Evolutionary conservation across 2,888 invertebrate species (phyloP).

Genomic region (Nomada ferruginata): DNA sequence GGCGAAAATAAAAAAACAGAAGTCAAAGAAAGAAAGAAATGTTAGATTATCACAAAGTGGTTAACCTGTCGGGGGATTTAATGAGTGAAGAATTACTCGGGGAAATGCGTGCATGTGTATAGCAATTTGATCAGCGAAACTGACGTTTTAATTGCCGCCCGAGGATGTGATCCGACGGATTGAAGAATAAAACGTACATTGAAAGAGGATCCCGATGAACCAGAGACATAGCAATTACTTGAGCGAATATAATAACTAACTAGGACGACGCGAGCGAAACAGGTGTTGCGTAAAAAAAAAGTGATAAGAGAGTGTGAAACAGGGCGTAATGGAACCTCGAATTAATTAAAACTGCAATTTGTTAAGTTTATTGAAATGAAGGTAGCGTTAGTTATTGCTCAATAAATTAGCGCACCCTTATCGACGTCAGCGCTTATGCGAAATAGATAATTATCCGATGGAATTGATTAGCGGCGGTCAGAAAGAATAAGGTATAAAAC

Average conservation of each 20-base stretch:
- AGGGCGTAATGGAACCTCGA: slow-evolving; percentile 17
- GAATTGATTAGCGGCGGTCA: slow-evolving; percentile 21
- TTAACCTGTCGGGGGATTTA: slow-evolving; percentile 55
- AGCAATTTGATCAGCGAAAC: slow-evolving; percentile 56
- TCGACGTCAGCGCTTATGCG: slow-evolving; percentile 36
- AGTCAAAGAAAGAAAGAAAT: slow-evolving; percentile 10
- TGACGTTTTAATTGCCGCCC: slow-evolving; percentile 57
- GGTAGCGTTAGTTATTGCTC: slow-evolving; percentile 15
- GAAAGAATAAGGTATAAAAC: slow-evolving; percentile 44
- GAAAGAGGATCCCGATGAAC: slow-evolving; percentile 34
- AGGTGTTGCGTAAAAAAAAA: not conserved
- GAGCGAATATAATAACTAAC: slow-evolving; percentile 47
- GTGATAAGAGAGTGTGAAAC: slow-evolving; percentile 14
- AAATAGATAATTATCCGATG: slow-evolving; percentile 35
- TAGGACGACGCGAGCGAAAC: slow-evolving; percentile 20
- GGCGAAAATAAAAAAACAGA: not conserved
- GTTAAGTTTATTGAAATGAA: slow-evolving; percentile 25
- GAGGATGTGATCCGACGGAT: slow-evolving; percentile 26
- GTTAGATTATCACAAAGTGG: slow-evolving; percentile 59
- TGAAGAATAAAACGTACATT: slow-evolving; percentile 31
- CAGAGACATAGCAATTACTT: slow-evolving; percentile 50
- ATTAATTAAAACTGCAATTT: slow-evolving; percentile 47
- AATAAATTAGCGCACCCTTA: slow-evolving; percentile 24
- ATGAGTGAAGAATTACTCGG: slow-evolving; percentile 51
- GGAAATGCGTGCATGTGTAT: slow-evolving; percentile 38